Conservation (phyloP, 2,888 invertebrate genomes). For the Lycia hirtaria region DNA sequence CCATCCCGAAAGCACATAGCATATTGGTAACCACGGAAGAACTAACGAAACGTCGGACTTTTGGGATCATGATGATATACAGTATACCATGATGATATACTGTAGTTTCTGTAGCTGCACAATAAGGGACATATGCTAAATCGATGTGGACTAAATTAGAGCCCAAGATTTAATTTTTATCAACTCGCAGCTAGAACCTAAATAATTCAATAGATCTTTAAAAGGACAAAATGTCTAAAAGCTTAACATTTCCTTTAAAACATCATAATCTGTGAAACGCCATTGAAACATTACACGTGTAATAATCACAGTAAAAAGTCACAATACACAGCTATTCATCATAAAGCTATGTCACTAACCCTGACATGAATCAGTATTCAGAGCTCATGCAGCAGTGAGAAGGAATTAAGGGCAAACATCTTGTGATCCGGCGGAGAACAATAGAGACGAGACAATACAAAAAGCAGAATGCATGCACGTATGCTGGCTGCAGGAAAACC, state of each 20-base stretch:
- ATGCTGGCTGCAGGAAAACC: constrained; percentile 64
- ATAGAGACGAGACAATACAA: constrained; percentile 73
- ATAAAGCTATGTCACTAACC: constrained; percentile 43
- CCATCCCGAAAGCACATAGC: no score
- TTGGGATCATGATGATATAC: no score
- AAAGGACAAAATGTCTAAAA: no score
- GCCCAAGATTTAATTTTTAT: no score
- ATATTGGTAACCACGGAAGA: no score
- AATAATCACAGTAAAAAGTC: constrained; percentile 3
- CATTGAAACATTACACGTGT: constrained; percentile 21
- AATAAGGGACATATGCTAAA: no score
- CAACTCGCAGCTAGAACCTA: no score
- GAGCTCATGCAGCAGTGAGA: constrained; percentile 77
- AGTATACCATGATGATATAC: no score
- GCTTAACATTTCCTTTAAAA: background rate
- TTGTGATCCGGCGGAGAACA: constrained; percentile 79
- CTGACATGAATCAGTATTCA: constrained; percentile 72
- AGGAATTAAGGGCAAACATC: constrained; percentile 80
- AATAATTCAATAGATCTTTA: no score
- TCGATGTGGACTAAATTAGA: no score
- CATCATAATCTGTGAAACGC: background rate
- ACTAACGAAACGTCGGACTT: no score
- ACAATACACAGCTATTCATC: constrained; percentile 25
- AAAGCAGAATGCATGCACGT: constrained; percentile 71
- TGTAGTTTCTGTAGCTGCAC: no score